Percentiles rank a stretch among this genome's conserved stretches.
Evolutionary conservation across 2,113 vertebrate genomes (phyloP).

Genomic region (Colius striatus): DNA sequence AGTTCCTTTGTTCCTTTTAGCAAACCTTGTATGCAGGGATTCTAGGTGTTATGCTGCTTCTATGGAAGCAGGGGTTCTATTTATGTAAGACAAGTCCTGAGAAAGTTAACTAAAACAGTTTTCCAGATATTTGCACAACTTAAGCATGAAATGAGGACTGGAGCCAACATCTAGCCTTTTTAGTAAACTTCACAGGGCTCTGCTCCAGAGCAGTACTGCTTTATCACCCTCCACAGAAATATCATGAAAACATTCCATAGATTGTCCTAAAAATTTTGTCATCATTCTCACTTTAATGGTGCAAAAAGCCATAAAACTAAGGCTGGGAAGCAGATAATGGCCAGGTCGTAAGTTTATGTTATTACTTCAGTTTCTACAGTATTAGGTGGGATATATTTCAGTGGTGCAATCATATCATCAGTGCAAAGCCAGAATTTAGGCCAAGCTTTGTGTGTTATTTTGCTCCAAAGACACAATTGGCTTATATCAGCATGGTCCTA

Average conservation of each 20-base stretch:
- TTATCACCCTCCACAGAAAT: slow-evolving; percentile 1
- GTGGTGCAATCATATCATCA: not conserved
- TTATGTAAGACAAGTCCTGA: slow-evolving; percentile 6
- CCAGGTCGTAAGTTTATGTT: not conserved
- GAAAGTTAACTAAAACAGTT: slow-evolving; percentile 23
- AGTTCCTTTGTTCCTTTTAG: not conserved
- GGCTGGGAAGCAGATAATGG: not conserved
- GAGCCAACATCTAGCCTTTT: not conserved
- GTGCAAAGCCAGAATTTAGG: not conserved
- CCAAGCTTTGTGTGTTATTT: slow-evolving; percentile 19
- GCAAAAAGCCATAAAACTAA: not conserved
- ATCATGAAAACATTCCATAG: not conserved
- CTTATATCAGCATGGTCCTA: not conserved
- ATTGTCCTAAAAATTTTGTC: not conserved
- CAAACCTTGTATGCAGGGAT: not conserved
- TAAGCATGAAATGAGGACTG: not conserved
- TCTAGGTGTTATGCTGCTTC: not conserved
- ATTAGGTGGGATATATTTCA: not conserved
- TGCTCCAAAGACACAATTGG: slow-evolving; percentile 12
- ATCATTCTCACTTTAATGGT: not conserved
- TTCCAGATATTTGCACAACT: slow-evolving; percentile 17
- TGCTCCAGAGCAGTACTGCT: not conserved
- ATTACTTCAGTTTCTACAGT: not conserved
- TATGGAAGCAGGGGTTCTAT: not conserved
- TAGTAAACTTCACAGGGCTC: not conserved